Evolutionary conservation across 2,888 invertebrate genomes (phyloP).

Genomic region (Chrysolina americana): DNA sequence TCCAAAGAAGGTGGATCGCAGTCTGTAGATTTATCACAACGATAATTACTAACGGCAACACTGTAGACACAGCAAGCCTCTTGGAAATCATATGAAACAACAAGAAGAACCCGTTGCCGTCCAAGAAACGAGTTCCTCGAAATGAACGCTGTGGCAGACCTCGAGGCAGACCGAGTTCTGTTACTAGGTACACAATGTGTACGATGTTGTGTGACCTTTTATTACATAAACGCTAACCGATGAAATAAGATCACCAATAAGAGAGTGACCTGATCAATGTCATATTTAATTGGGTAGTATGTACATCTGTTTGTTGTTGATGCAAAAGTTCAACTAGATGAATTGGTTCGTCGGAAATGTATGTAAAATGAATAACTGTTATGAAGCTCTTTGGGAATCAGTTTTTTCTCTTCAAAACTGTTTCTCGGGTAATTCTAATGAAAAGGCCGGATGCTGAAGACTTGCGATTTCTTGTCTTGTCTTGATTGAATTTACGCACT

Average conservation of each 20-base stretch:
- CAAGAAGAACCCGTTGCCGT: constrained; percentile 8
- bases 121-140: constrained; percentile 2
- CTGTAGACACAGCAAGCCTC: background rate
- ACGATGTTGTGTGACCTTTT: constrained; percentile 20
- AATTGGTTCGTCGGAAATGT: background rate
- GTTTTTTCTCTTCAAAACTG: no score
- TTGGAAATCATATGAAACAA: background rate
- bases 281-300: constrained; percentile 27
- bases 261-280: constrained; percentile 34
- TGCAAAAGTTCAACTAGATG: constrained; percentile 17
- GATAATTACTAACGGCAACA: background rate
- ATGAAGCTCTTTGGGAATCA: no score
- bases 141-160: constrained; percentile 7
- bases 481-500: no score
- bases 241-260: constrained; percentile 31
- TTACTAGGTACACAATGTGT: constrained; percentile 17
- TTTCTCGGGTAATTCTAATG: no score
- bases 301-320: constrained; percentile 21
- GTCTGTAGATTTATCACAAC: background rate
- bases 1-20: no score
- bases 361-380: no score
- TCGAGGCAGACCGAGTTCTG: constrained; percentile 31
- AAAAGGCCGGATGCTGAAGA: no score
- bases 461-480: no score
- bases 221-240: constrained; percentile 26